Evolutionary conservation across 1,140 invertebrate genomes (phyloP).

Genomic region (Drosophila serrata): DNA sequence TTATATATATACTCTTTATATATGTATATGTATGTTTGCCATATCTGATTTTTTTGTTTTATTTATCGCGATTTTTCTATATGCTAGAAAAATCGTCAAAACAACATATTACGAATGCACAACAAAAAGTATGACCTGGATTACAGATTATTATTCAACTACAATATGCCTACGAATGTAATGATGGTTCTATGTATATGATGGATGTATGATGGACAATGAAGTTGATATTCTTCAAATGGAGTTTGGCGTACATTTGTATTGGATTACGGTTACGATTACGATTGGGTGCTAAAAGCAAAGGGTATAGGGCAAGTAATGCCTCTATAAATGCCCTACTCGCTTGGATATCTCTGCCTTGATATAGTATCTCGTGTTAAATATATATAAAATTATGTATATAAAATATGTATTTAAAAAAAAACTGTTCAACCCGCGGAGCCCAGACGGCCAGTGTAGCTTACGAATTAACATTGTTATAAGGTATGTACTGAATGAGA

Average conservation of each 20-base stretch:
- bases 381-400: slow-evolving; percentile 45
- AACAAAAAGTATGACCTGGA: slow-evolving; percentile 57
- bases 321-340: slow-evolving; percentile 29
- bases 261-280: slow-evolving; percentile 24
- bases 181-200: slow-evolving; percentile 27
- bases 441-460: slow-evolving; percentile 33
- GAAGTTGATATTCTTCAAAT: slow-evolving; percentile 57
- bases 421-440: slow-evolving; percentile 55
- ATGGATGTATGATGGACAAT: slow-evolving; percentile 40
- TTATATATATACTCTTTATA: slow-evolving; percentile 12
- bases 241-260: slow-evolving; percentile 40
- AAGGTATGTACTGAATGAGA: slow-evolving; percentile 46
- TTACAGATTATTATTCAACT: slow-evolving; percentile 62
- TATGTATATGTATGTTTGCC: slow-evolving; percentile 27
- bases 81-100: slow-evolving; percentile 55
- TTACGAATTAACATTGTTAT: slow-evolving; percentile 55
- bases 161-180: slow-evolving; percentile 68
- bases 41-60: slow-evolving; percentile 22
- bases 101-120: slow-evolving; percentile 55
- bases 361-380: slow-evolving; percentile 27
- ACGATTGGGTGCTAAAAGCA: slow-evolving; percentile 25
- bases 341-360: slow-evolving; percentile 14
- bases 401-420: slow-evolving; percentile 51
- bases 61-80: slow-evolving; percentile 44
- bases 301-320: background rate